A percentile compares a stretch with the other conserved stretches of the same genome.
These are phyloP conservation scores for Melanerpes formicivorus DNA, from an alignment of 2,113 vertebrate genomes.

Conservation along the genomic window DNA sequence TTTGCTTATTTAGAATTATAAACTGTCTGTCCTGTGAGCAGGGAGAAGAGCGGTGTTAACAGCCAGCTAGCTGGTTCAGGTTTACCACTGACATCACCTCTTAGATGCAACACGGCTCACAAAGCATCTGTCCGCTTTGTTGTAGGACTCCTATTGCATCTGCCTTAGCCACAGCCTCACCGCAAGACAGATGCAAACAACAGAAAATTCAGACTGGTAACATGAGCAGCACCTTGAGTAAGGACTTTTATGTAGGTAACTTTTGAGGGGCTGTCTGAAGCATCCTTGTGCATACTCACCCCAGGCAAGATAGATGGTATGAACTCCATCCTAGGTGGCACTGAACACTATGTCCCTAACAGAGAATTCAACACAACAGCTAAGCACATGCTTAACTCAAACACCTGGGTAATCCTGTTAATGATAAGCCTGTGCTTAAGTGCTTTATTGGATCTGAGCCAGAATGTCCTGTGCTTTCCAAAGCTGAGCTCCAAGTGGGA, in stretches of 20 bases:
- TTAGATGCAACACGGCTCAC: not conserved
- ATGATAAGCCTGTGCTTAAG: constrained; percentile 60
- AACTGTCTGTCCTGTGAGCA: not conserved
- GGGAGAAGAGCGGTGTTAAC: not conserved
- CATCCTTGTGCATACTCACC: not conserved
- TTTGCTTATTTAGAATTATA: not conserved
- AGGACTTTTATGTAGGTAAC: not conserved
- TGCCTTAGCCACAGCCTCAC: not conserved
- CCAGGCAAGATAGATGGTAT: not conserved
- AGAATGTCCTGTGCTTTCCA: constrained; percentile 13
- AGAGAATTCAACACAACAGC: not conserved
- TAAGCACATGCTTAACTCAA: constrained; percentile 54
- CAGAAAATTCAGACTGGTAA: not conserved
- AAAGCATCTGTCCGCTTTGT: not conserved
- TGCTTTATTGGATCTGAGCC: constrained; percentile 63
- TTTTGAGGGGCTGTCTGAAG: constrained; percentile 14
- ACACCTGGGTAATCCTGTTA: constrained; percentile 64
- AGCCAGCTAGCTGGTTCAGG: not conserved
- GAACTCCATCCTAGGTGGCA: not conserved
- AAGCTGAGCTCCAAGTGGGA: constrained; percentile 40
- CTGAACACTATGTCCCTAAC: constrained; percentile 1
- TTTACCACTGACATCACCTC: not conserved
- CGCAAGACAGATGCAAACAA: not conserved
- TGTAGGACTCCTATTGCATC: fast-evolving
- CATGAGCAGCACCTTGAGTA: not conserved